These are phyloP conservation scores for Erannis defoliaria DNA, from an alignment of 2,888 invertebrate species.

Conservation along the genomic window DNA sequence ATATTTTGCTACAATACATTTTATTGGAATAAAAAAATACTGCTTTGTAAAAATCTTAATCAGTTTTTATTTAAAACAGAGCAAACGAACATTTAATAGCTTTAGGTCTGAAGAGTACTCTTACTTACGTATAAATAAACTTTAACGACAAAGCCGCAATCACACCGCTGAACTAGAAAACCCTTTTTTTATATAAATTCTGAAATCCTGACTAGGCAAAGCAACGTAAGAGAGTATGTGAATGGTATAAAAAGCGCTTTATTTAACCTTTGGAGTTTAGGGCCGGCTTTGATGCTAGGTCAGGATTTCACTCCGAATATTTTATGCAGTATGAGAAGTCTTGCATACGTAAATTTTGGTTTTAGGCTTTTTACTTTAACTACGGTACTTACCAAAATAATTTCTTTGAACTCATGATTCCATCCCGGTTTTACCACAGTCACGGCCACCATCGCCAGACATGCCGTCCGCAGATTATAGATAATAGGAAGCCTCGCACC, in stretches of 20 bases:
- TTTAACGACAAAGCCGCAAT: conserved; percentile 19
- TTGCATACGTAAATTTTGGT: not conserved
- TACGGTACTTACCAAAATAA: not conserved
- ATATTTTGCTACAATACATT: too few relatives aligned
- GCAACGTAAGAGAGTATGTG: conserved; percentile 19
- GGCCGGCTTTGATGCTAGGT: conserved; percentile 25
- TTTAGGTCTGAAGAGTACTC: not conserved
- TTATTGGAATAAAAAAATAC: too few relatives aligned
- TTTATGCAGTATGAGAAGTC: conserved; percentile 18
- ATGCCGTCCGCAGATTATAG: too few relatives aligned
- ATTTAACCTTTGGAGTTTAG: conserved; percentile 34
- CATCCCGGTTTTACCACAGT: too few relatives aligned
- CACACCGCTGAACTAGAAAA: conserved; percentile 23
- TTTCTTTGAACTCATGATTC: too few relatives aligned
- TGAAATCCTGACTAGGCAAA: conserved; percentile 36
- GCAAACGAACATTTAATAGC: not conserved
- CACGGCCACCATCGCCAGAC: too few relatives aligned
- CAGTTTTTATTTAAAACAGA: not conserved
- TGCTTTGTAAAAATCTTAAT: not conserved
- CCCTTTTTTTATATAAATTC: conserved; percentile 28
- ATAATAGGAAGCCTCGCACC: too few relatives aligned
- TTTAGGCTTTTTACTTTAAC: not conserved
- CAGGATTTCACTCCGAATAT: conserved; percentile 10
- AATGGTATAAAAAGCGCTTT: conserved; percentile 30
- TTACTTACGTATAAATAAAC: conserved; percentile 1